phyloP scores from a whole-genome alignment of 2,113 vertebrate genomes.

The Marmota monax region DNA sequence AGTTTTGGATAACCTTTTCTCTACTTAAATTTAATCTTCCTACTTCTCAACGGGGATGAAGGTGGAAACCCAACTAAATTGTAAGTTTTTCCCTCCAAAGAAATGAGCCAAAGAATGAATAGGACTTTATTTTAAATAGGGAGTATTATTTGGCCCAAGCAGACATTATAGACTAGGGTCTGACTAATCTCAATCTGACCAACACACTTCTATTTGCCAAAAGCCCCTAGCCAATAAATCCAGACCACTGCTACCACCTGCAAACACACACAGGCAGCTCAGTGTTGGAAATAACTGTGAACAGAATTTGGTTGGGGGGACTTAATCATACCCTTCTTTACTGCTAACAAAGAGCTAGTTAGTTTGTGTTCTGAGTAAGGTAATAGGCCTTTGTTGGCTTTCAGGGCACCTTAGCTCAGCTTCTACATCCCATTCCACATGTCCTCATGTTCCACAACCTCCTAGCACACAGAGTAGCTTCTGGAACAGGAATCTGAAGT shows the following conservation, averaged over 20 bases:
- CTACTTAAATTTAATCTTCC: background rate
- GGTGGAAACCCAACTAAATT: background rate
- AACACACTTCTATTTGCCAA: conserved; percentile 53
- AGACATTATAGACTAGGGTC: conserved; percentile 19
- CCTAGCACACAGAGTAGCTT: background rate
- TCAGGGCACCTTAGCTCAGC: background rate
- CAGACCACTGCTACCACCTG: background rate
- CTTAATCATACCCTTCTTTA: background rate
- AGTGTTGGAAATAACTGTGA: background rate
- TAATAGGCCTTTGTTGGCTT: background rate
- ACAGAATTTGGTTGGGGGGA: background rate
- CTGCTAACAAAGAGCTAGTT: conserved; percentile 5
- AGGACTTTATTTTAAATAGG: conserved; percentile 23
- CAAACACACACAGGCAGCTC: conserved; percentile 28
- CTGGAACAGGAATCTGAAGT: background rate
- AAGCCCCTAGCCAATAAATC: background rate
- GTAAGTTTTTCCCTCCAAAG: background rate
- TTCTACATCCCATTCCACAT: background rate
- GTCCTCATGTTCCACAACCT: background rate
- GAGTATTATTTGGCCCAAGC: conserved; percentile 36
- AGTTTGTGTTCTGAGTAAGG: background rate
- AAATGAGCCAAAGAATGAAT: conserved; percentile 32
- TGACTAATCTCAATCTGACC: conserved; percentile 53
- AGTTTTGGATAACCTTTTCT: background rate
- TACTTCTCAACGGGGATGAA: background rate